A percentile compares a stretch with the other conserved stretches of the same genome.
Evolutionary conservation across 2,797 vertebrate genomes (phyloP).

Genomic region (Falco biarmicus): DNA sequence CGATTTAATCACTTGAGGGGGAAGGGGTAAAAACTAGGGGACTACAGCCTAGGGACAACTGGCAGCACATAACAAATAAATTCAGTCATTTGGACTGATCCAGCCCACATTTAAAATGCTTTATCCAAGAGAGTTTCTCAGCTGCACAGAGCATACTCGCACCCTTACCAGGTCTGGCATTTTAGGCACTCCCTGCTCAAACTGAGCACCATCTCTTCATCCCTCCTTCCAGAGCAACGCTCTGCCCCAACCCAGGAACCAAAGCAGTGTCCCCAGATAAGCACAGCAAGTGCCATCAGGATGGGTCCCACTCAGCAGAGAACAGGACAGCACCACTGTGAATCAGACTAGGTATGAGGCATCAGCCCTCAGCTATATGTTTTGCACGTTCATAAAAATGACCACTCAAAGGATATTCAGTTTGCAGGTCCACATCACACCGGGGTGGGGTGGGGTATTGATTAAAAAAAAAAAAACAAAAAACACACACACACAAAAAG

Average conservation of each 20-base stretch:
- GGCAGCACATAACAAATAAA: not conserved
- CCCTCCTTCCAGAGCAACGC: not conserved
- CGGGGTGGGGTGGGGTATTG: fast-evolving
- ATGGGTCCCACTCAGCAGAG: not conserved
- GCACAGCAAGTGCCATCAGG: not conserved
- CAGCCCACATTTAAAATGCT: not conserved
- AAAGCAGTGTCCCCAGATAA: not conserved
- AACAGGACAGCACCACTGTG: not conserved
- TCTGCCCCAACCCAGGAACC: not conserved
- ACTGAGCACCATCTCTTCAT: not conserved
- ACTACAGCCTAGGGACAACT: not conserved
- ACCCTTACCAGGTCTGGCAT: not conserved
- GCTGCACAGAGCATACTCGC: not conserved
- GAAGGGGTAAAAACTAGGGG: not conserved
- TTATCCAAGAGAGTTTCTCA: not conserved
- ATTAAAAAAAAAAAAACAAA: too few relatives aligned
- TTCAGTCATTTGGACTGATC: not conserved
- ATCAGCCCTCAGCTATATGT: not conserved
- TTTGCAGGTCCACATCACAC: not conserved
- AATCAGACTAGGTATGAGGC: not conserved
- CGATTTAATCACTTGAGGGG: not conserved
- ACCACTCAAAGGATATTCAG: not conserved
- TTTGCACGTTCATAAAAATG: not conserved
- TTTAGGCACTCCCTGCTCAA: not conserved
- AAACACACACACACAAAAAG: not conserved